These are phyloP conservation scores for Habropoda laboriosa DNA, from an alignment of 1,140 invertebrate species.

Conservation along the genomic window DNA sequence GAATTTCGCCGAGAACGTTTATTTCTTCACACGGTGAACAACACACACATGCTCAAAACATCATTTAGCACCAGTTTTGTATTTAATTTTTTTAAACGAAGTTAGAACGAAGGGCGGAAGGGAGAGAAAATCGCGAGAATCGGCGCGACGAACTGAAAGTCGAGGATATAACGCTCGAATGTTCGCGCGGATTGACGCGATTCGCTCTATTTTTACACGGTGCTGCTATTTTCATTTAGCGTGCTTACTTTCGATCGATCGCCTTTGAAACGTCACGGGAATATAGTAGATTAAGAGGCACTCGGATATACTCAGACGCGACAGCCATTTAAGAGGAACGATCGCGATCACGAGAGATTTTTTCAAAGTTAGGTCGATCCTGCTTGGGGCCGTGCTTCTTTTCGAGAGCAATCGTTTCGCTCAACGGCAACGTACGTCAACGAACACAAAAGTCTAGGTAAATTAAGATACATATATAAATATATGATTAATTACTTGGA, in stretches of 20 bases:
- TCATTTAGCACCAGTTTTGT: constrained; percentile 54
- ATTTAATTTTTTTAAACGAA: constrained; percentile 61
- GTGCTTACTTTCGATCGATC: constrained; percentile 51
- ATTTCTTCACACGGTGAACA: constrained; percentile 61
- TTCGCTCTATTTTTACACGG: constrained; percentile 53
- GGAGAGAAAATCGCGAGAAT: not conserved
- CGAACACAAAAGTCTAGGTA: constrained; percentile 55
- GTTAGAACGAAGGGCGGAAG: not conserved
- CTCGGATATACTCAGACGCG: constrained; percentile 23
- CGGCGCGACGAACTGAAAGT: constrained; percentile 10
- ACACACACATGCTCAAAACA: constrained; percentile 54
- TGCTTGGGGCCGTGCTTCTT: constrained; percentile 13
- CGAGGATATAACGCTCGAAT: constrained; percentile 8
- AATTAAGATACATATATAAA: constrained; percentile 59
- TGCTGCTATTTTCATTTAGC: constrained; percentile 63
- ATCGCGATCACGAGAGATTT: not conserved
- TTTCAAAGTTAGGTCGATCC: constrained; percentile 14
- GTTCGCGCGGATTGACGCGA: constrained; percentile 20
- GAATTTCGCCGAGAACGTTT: constrained; percentile 49
- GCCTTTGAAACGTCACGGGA: constrained; percentile 44
- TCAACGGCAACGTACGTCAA: constrained; percentile 56
- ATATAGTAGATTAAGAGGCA: constrained; percentile 26
- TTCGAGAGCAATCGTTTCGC: constrained; percentile 45
- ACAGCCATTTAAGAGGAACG: constrained; percentile 13
- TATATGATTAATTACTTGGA: constrained; percentile 52